Evolutionary conservation across 1,140 invertebrate species (phyloP).

Genomic region (Ips typographus): DNA sequence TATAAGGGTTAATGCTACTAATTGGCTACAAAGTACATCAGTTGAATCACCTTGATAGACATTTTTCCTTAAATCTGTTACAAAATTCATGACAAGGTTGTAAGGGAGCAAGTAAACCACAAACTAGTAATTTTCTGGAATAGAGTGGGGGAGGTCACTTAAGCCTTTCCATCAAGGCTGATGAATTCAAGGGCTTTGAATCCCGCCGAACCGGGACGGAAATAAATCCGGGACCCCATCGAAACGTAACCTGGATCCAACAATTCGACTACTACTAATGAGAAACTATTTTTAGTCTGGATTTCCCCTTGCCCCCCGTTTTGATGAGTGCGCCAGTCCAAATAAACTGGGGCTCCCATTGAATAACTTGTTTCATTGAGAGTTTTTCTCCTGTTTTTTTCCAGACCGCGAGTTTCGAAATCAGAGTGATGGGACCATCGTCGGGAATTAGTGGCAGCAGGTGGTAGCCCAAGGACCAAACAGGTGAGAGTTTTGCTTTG

Average conservation of each 20-base stretch:
- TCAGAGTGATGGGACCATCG: no score
- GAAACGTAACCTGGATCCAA: constrained; percentile 13
- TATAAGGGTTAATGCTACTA: no score
- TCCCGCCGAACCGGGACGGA: constrained; percentile 14
- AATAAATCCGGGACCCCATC: constrained; percentile 13
- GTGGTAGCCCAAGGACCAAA: no score
- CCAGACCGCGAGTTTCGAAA: no score
- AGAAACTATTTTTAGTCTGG: constrained; percentile 16
- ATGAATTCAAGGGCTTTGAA: background rate
- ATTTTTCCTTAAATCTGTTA: no score
- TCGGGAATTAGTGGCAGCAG: no score
- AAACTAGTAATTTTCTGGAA: no score
- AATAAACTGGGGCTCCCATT: background rate
- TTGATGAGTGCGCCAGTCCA: background rate
- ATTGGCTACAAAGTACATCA: no score
- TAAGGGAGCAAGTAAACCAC: no score
- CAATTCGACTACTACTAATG: constrained; percentile 16
- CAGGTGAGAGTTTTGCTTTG: background rate
- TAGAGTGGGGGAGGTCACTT: no score
- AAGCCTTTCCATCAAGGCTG: background rate
- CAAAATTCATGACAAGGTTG: no score
- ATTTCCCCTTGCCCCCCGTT: background rate
- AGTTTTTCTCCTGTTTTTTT: background rate
- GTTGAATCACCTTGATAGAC: no score
- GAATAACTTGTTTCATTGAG: constrained; percentile 6